A percentile compares a stretch with the other conserved stretches of the same genome.
Conservation (phyloP, 2,797 vertebrate species). For the Lagorchestes hirsutus region DNA sequence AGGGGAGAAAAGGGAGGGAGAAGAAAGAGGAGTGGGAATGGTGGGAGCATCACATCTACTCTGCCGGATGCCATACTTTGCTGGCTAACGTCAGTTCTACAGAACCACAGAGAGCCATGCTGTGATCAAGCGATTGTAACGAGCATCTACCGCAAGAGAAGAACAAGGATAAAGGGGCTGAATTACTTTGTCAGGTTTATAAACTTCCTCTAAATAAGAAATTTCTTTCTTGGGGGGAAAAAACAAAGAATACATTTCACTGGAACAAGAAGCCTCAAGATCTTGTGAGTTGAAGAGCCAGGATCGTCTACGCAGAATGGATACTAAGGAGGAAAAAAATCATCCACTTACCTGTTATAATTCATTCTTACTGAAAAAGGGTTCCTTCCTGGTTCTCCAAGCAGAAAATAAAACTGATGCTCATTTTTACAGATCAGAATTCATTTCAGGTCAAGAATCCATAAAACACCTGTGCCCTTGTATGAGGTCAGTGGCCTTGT, state of each 20-base stretch:
- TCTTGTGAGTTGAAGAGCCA: background rate
- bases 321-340: background rate
- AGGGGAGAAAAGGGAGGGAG: background rate
- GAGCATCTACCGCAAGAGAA: background rate
- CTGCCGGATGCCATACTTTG: background rate
- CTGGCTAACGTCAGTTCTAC: background rate
- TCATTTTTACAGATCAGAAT: conserved; percentile 9
- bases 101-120: background rate
- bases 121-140: background rate
- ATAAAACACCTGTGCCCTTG: conserved; percentile 53
- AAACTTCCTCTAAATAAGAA: background rate
- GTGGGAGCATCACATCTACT: background rate
- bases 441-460: conserved; percentile 30
- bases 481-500: conserved; percentile 59
- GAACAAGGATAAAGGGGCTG: background rate
- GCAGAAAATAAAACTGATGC: conserved; percentile 36
- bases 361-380: background rate
- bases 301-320: background rate
- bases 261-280: background rate
- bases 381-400: background rate
- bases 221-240: background rate
- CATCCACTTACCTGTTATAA: conserved; percentile 43
- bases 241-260: background rate
- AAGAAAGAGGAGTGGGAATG: background rate
- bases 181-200: background rate